Percentiles rank a stretch among this genome's conserved stretches.
Evolutionary conservation across 2,113 vertebrate species (phyloP).

Genomic region (Phrynosoma platyrhinos): DNA sequence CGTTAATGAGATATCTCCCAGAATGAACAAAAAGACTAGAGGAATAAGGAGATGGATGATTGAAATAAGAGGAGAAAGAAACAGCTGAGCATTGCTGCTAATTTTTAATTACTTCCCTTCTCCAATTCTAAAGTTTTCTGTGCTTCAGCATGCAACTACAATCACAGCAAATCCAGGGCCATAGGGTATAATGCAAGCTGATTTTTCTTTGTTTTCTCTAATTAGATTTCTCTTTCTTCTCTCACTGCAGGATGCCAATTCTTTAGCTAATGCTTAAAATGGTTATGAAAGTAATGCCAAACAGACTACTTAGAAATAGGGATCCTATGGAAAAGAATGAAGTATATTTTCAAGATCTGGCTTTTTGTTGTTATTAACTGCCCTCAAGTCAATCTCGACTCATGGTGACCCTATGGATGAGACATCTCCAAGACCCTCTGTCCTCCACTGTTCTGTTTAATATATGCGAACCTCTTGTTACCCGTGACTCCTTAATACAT

Average conservation of each 20-base stretch:
- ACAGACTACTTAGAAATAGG: background rate
- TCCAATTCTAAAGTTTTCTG: background rate
- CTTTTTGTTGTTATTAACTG: too few species aligned
- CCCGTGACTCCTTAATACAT: too few species aligned
- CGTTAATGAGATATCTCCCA: slow-evolving; percentile 23
- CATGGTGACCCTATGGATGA: too few species aligned
- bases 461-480: too few species aligned
- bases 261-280: slow-evolving; percentile 36
- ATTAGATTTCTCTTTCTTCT: slow-evolving; percentile 28
- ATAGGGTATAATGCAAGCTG: slow-evolving; percentile 38
- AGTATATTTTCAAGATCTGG: background rate
- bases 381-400: too few species aligned
- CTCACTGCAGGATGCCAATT: slow-evolving; percentile 18
- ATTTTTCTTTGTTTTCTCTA: slow-evolving; percentile 34
- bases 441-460: too few species aligned
- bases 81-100: background rate
- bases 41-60: slow-evolving; percentile 18
- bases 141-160: slow-evolving; percentile 25
- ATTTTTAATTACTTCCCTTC: slow-evolving; percentile 37
- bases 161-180: slow-evolving; percentile 26
- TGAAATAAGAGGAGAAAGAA: slow-evolving; percentile 6
- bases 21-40: background rate
- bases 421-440: too few species aligned
- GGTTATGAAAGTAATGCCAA: background rate
- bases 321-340: background rate